Conservation (phyloP, 1,140 invertebrate species). For the Cydia fagiglandana region DNA sequence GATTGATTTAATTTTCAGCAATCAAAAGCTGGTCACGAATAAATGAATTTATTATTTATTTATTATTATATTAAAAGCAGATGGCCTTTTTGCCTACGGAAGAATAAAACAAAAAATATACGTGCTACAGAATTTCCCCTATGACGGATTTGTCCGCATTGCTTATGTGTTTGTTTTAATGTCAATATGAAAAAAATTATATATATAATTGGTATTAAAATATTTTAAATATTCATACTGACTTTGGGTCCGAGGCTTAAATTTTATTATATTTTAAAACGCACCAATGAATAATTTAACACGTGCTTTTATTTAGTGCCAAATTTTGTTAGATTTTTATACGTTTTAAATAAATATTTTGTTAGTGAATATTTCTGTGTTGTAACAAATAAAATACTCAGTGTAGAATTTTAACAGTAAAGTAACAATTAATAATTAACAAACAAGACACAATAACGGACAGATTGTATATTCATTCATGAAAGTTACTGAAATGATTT, state of each 20-base stretch:
- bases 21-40: too few relatives aligned
- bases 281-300: neutral
- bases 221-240: neutral
- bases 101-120: too few relatives aligned
- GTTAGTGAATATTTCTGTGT: neutral
- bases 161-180: neutral
- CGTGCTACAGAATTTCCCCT: too few relatives aligned
- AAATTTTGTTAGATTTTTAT: neutral
- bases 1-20: too few relatives aligned
- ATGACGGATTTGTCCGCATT: too few relatives aligned
- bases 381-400: neutral
- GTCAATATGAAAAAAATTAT: neutral
- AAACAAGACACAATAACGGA: too few relatives aligned
- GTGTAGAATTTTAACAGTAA: neutral
- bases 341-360: neutral
- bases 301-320: conserved; percentile 3
- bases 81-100: too few relatives aligned
- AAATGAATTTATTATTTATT: too few relatives aligned
- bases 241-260: neutral
- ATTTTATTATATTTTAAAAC: neutral
- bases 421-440: neutral
- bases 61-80: too few relatives aligned
- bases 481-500: too few relatives aligned
- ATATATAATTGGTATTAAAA: neutral
- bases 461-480: too few relatives aligned